Evolutionary conservation across 2,797 vertebrate species (phyloP), one percentile per base, ranked within the genome.

Genomic region (Acridotheres tristis): DNA sequence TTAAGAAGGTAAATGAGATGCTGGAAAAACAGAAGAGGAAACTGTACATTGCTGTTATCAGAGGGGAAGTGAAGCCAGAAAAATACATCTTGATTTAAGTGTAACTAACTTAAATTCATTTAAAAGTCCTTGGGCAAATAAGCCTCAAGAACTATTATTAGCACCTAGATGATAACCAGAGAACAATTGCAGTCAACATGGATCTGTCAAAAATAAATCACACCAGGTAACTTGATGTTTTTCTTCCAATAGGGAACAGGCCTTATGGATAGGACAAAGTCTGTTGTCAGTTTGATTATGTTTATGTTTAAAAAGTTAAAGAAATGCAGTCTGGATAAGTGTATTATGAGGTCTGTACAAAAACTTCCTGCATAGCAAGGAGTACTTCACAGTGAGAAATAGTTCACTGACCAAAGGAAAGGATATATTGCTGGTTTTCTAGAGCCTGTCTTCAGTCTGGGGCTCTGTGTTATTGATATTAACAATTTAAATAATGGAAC

Each of bases 141-240:
- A 73, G 57, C 43, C 47, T 83, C 68, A 43, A 25, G 18, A 83
- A 80, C 51, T 80, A 61, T 57, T 90, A 48, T 68, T 83, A 80
- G 72, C 55, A 73, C 21, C 21, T 50, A 69, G 61, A 66, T 83
- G 65, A 69, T 73, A 88, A 79, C 32, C 38, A 61, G 48, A 36
- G 55, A 73, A 61, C 54, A 68, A 83, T 2, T 57, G 20, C 51
- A 83, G 77, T 66, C 80, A 92, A 53, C 55, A 54, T 34, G 29
- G 29, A 69, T 85, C 43, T 80, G 51, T 80, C 68, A 83, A 77
- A 85, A 87, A 71, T 53, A 90, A 75, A 69, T 85, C 75, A 66
- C 3, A 13, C 47, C 55, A 66, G 42, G 69, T 68, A 83, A 88
- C 29, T 79, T 79, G 50, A 79, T 78, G 86, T 84, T 68, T 69